A percentile compares a stretch with the other conserved stretches of the same genome.
Conservation (phyloP, 2,113 vertebrate species). For the Trichechus manatus region DNA sequence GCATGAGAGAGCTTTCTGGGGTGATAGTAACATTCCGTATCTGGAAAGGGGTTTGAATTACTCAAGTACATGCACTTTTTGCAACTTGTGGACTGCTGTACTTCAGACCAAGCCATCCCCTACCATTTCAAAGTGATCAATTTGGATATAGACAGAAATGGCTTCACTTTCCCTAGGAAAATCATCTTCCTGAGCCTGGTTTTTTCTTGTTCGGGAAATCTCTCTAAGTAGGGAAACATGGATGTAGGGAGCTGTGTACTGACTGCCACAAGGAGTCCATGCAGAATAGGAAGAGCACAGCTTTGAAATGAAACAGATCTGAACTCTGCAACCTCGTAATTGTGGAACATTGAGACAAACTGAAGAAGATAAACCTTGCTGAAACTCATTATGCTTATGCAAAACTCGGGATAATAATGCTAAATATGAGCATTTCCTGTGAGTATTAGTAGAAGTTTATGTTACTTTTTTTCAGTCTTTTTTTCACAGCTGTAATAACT, state of each 20-base stretch:
- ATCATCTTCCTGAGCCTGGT: neutral
- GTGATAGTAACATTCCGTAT: neutral
- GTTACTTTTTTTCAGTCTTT: neutral
- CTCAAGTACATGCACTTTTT: neutral
- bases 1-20: neutral
- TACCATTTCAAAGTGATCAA: neutral
- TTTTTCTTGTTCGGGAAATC: neutral
- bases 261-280: too few species aligned
- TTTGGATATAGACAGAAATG: too few species aligned
- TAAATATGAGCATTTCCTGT: neutral
- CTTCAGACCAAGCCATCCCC: neutral
- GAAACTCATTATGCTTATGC: neutral
- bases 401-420: neutral
- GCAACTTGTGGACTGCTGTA: neutral
- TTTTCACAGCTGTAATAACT: neutral
- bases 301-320: neutral
- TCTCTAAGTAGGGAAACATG: too few species aligned
- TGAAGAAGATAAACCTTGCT: too few species aligned
- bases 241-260: neutral
- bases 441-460: neutral
- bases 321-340: neutral
- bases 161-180: neutral
- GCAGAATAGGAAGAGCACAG: neutral
- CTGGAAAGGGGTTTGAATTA: neutral
- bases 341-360: too few species aligned